Percentiles rank a stretch among this genome's conserved stretches.
phyloP scores from a whole-genome alignment of 1,140 invertebrate species.

The Drosophila sechellia region DNA sequence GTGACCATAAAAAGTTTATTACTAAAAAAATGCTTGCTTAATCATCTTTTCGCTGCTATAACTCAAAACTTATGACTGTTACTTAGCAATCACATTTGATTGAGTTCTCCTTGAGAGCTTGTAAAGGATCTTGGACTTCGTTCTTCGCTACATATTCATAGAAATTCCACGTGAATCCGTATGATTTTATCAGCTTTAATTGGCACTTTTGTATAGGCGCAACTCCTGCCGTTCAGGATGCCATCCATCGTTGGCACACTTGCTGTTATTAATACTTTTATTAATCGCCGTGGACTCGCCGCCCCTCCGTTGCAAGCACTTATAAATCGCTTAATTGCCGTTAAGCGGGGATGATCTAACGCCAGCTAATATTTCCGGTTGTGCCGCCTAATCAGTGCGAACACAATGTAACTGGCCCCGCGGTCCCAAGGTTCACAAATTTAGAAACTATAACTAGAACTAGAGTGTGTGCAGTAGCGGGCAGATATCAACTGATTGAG shows the following conservation, averaged over 20 bases:
- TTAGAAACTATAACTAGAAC: not conserved
- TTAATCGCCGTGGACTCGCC: constrained; percentile 19
- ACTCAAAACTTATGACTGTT: too few species aligned
- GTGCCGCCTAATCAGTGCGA: constrained; percentile 54
- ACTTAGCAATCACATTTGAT: not conserved
- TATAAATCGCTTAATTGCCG: constrained; percentile 60
- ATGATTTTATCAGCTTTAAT: not conserved
- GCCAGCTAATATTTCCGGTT: constrained; percentile 65
- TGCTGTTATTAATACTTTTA: constrained; percentile 37
- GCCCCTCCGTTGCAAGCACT: constrained; percentile 1
- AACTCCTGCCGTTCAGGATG: constrained; percentile 5
- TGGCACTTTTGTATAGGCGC: not conserved
- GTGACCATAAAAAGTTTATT: too few species aligned
- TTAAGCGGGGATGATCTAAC: constrained; percentile 61
- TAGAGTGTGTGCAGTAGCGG: not conserved
- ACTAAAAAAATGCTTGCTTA: too few species aligned
- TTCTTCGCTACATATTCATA: not conserved
- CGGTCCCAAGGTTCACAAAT: constrained; percentile 33
- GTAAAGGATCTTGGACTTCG: not conserved
- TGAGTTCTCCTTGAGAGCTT: not conserved
- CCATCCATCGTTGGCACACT: constrained; percentile 1
- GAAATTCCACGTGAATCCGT: not conserved
- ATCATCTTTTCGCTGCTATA: too few species aligned
- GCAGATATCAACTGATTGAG: not conserved
- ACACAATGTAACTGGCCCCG: constrained; percentile 41